Base-by-base conservation (phyloP, 2,888 invertebrate genomes). In the Sarcophaga variegata region DNA sequence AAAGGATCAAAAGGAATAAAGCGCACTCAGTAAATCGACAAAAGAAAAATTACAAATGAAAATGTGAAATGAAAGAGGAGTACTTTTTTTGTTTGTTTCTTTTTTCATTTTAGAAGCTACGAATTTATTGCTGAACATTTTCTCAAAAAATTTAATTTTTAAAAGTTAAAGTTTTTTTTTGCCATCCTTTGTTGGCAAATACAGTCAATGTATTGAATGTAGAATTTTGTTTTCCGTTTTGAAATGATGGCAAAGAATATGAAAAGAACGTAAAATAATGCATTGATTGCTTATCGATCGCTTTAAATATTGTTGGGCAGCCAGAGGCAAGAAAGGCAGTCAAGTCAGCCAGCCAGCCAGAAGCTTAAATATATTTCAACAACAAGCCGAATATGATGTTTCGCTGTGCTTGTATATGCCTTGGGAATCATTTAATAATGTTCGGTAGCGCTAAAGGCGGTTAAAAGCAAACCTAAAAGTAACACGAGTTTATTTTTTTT, bases 251-350 rank as follows among this genome's bases (percentile, higher is more conserved):
- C 47, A 67, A 59, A 62, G 70, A 69, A 75, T 76, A 80, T 80
- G 70, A 62, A 79, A 78, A 22, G 72, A 71, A 85, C 75, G 78
- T 81, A 81, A 82, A 87, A 70, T 83, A 82, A 83, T 75, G 83
- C 87, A 86, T 84, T 88, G 89, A 88, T 88, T 88, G 88, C 86
- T 89, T 89, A 89, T 89, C 88, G 88, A 85, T 87, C 70, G 86
- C 67, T 81, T 89, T 89, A 82, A 87, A 88, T 86, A 86, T 87
- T 74, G 85, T 25, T 80, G 64, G 70, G 60, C 71, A 77, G 69
- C 69, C 78, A 84, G 72, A 80, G 82, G 82, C 87, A 37, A 37
- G 27, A 27, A 27, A 27, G 49, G 3, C 49, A 49, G 49, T 4
- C 49, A 49, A 49, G 2, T 49, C 49, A 49, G 14, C 10, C 10